phyloP scores from a whole-genome alignment of 64 coral and sea anemone species.

The Dendronephthya gigantea region DNA sequence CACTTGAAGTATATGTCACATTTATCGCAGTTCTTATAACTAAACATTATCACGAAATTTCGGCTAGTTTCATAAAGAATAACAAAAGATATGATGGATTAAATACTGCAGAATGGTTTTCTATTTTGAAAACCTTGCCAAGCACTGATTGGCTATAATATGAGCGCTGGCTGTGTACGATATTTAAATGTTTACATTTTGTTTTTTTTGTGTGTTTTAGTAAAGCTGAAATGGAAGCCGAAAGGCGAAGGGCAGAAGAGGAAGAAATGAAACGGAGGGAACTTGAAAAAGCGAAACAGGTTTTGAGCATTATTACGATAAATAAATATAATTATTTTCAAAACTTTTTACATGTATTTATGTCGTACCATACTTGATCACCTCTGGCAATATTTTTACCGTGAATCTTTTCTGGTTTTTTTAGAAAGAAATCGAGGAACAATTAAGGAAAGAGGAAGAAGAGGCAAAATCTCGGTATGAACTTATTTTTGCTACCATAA shows the following conservation, averaged over 20 bases:
- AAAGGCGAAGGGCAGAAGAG: slow-evolving; percentile 66
- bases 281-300: slow-evolving; percentile 61
- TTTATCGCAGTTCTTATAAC: too few relatives aligned
- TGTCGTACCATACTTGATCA: too few relatives aligned
- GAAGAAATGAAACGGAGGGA: slow-evolving; percentile 59
- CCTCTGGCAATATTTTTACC: too few relatives aligned
- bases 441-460: background rate
- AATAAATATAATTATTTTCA: background rate
- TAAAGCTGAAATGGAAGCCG: slow-evolving; percentile 78
- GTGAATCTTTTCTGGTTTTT: background rate
- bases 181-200: background rate
- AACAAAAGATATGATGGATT: too few relatives aligned
- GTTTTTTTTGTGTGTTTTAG: slow-evolving; percentile 35
- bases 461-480: background rate
- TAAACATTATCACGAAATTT: too few relatives aligned
- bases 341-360: too few relatives aligned
- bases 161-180: too few relatives aligned
- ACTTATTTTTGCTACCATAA: too few relatives aligned
- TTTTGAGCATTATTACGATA: background rate
- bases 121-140: too few relatives aligned
- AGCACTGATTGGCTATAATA: too few relatives aligned
- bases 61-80: too few relatives aligned
- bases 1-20: too few relatives aligned
- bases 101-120: background rate
- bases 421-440: slow-evolving; percentile 10